Conservation (phyloP, 2,888 invertebrate genomes). For the Bibio marci region DNA sequence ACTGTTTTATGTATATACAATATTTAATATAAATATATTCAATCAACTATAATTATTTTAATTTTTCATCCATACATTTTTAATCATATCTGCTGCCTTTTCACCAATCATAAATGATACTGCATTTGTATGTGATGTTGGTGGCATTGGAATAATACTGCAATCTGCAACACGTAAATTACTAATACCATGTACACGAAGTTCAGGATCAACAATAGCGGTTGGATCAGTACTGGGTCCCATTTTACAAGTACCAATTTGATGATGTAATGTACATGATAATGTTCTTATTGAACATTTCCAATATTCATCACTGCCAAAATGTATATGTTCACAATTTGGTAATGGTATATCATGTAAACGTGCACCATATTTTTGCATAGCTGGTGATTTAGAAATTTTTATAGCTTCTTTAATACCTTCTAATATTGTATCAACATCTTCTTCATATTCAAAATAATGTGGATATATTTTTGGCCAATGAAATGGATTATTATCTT, state of each 20-base stretch:
- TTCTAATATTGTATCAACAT: constrained; percentile 41
- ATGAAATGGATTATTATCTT: constrained; percentile 52
- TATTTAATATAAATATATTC: too few relatives aligned
- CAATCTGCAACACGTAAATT: constrained; percentile 48
- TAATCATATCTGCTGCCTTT: constrained; percentile 49
- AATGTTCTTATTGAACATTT: constrained; percentile 43
- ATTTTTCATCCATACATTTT: constrained; percentile 30
- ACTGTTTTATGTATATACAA: too few relatives aligned
- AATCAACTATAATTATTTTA: too few relatives aligned
- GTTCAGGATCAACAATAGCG: constrained; percentile 45
- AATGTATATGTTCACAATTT: constrained; percentile 30
- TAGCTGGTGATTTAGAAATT: constrained; percentile 37
- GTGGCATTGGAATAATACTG: constrained; percentile 45
- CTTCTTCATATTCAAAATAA: constrained; percentile 49
- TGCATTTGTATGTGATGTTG: constrained; percentile 50
- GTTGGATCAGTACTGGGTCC: constrained; percentile 41
- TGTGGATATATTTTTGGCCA: constrained; percentile 67
- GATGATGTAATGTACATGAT: constrained; percentile 45
- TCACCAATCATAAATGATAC: constrained; percentile 55
- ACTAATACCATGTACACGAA: constrained; percentile 41
- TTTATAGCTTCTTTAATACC: constrained; percentile 43
- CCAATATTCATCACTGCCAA: constrained; percentile 51
- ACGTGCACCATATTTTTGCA: constrained; percentile 36
- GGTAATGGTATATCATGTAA: constrained; percentile 33
- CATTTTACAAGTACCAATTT: constrained; percentile 54